phyloP scores from a whole-genome alignment of 23 tunicate genomes.

The Trididemnum clinides region DNA sequence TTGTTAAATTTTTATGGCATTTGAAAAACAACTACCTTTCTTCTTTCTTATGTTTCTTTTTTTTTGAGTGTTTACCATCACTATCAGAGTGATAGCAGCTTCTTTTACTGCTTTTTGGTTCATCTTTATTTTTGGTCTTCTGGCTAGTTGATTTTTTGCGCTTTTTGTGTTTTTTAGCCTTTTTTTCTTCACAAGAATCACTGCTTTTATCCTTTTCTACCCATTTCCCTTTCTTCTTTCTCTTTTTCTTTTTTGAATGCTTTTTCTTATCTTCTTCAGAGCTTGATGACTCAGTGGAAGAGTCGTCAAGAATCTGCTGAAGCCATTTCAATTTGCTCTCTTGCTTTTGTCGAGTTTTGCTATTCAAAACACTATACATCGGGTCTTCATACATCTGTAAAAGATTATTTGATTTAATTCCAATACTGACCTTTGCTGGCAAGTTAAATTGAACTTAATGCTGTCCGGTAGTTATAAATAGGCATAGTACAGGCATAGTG shows the following conservation, averaged over 20 bases:
- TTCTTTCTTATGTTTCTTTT: too few relatives aligned
- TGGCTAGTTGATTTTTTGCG: not conserved
- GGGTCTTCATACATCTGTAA: conserved; percentile 86
- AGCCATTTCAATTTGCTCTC: conserved; percentile 57
- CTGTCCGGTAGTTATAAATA: too few relatives aligned
- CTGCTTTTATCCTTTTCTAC: conserved; percentile 46
- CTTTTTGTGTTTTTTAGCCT: not conserved
- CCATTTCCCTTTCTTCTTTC: conserved; percentile 57
- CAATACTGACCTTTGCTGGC: not conserved
- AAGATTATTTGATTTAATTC: not conserved
- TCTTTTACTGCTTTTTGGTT: not conserved
- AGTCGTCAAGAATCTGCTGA: conserved; percentile 66
- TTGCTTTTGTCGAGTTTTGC: conserved; percentile 50
- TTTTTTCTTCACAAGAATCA: not conserved
- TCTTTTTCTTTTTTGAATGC: conserved; percentile 39
- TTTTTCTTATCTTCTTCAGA: conserved; percentile 17
- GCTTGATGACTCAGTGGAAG: conserved; percentile 47
- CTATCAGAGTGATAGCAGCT: too few relatives aligned
- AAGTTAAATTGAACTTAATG: not conserved
- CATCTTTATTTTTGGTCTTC: not conserved
- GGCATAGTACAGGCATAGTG: too few relatives aligned
- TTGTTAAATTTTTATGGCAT: too few relatives aligned
- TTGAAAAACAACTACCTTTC: too few relatives aligned
- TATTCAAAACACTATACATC: conserved; percentile 63
- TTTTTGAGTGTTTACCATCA: too few relatives aligned